Evolutionary conservation across 2,888 invertebrate species (phyloP).

Genomic region (Scelioninae gen. 1): DNA sequence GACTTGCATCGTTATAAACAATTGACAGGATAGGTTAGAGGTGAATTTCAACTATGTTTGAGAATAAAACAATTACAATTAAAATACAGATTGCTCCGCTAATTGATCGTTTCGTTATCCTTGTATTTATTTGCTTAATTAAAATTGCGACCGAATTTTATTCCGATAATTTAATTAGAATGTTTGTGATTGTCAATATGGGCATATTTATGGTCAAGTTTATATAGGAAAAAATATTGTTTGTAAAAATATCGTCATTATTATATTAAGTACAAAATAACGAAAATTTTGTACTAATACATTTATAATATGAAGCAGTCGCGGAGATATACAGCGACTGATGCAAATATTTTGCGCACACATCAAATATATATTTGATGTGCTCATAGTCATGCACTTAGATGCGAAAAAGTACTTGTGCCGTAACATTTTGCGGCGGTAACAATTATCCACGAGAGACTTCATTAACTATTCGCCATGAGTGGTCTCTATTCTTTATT

Average conservation of each 20-base stretch:
- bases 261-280: too few species aligned
- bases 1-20: slow-evolving; percentile 25
- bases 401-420: slow-evolving; percentile 38
- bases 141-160: slow-evolving; percentile 9
- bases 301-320: too few species aligned
- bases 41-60: slow-evolving; percentile 21
- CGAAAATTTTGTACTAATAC: too few species aligned
- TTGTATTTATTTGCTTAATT: slow-evolving; percentile 32
- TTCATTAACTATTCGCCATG: slow-evolving; percentile 82
- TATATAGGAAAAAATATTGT: too few species aligned
- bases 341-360: too few species aligned
- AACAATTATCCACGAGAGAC: slow-evolving; percentile 83
- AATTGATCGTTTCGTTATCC: slow-evolving; percentile 23
- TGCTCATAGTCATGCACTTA: slow-evolving; percentile 33
- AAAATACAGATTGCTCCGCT: slow-evolving; percentile 15
- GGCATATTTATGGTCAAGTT: too few species aligned
- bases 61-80: slow-evolving; percentile 34
- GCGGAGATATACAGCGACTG: too few species aligned
- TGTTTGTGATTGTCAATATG: too few species aligned
- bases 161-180: slow-evolving; percentile 9
- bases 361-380: slow-evolving; percentile 12
- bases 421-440: slow-evolving; percentile 77
- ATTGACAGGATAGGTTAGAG: slow-evolving; percentile 32
- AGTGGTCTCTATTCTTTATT: slow-evolving; percentile 83
- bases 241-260: too few species aligned